phyloP scores from a whole-genome alignment of 2,113 vertebrate species.

The Calypte anna region DNA sequence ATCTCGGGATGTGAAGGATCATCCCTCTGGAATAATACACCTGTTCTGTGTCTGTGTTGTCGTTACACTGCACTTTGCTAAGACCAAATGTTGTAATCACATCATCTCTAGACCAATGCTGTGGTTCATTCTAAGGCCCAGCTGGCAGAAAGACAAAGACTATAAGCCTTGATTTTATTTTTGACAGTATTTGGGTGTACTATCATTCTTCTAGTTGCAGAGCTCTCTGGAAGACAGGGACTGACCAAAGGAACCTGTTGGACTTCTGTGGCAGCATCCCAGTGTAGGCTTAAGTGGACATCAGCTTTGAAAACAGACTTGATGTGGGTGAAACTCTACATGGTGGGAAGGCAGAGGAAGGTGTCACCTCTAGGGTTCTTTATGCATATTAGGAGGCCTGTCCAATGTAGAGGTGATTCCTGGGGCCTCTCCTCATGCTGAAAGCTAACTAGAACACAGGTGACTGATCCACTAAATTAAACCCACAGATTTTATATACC shows the following conservation, averaged over 20 bases:
- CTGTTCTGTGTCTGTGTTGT: rapidly evolving
- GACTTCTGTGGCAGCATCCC: not conserved
- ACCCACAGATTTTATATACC: not conserved
- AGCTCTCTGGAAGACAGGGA: not conserved
- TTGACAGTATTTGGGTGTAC: not conserved
- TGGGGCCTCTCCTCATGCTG: not conserved
- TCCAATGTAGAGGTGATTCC: not conserved
- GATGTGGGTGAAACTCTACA: not conserved
- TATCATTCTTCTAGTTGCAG: rapidly evolving
- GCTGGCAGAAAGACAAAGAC: not conserved
- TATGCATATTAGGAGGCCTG: not conserved
- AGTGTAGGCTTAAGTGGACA: not conserved
- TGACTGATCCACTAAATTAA: not conserved
- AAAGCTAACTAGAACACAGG: not conserved
- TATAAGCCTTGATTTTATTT: not conserved
- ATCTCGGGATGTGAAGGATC: not conserved
- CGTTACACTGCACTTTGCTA: not conserved
- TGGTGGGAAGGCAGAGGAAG: not conserved
- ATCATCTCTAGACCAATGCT: rapidly evolving
- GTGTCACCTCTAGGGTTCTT: rapidly evolving
- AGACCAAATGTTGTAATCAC: rapidly evolving
- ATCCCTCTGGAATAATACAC: rapidly evolving
- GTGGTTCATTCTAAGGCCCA: not conserved
- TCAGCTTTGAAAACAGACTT: not conserved
- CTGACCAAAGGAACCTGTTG: not conserved